Base-by-base conservation (phyloP, 2,888 invertebrate species). In the Melinaea marsaeus region DNA sequence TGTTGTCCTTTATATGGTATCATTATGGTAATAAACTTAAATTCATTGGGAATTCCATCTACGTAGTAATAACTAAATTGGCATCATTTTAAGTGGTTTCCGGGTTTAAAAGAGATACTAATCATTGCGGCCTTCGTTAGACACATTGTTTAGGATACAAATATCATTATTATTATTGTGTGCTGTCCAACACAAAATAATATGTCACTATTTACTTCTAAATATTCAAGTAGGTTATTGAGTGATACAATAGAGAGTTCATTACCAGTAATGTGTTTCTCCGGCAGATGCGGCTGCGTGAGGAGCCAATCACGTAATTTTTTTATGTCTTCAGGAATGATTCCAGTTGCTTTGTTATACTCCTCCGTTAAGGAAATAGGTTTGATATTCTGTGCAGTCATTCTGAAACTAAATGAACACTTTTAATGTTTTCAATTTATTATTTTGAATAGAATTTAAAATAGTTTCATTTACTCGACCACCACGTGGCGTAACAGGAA, bases 231-330 rank as follows among this genome's bases (percentile, higher is more conserved):
- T 5, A 22, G 5, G 48, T 51, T 11, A 32, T 51, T 32, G n/a
- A 57, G 2, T 35, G 2, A 45, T 11, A 3, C 13, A 33, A 7
- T 22, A 42, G 2, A 48, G 37, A 3, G 7, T 47, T 46, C 4
- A 66, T 69, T 63, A 92, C 92, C 92, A 69, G 88, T 88, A 2
- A 93, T 84, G 69, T 91, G 79, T 13, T 92, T 81, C 62, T 88
- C 75, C 0, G 94, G 92, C 63, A 95, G 80, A 78, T 95, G 94
- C 0, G 94, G 93, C 76, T 95, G 95, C 13, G 92, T 93, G 11
- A 89, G 77, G 37, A 92, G 82, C 95, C 95, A 95, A 37, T 92
- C 89, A 51, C 91, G 74, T 13, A 95, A 79, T 69, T 91, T 91
- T 57, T 83, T 78, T 46, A 95, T 89, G 75, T 95, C 95, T 37